A percentile compares a stretch with the other conserved stretches of the same genome.
phyloP scores from a whole-genome alignment of 2,797 vertebrate genomes.

The Otolemur crassicaudatus region DNA sequence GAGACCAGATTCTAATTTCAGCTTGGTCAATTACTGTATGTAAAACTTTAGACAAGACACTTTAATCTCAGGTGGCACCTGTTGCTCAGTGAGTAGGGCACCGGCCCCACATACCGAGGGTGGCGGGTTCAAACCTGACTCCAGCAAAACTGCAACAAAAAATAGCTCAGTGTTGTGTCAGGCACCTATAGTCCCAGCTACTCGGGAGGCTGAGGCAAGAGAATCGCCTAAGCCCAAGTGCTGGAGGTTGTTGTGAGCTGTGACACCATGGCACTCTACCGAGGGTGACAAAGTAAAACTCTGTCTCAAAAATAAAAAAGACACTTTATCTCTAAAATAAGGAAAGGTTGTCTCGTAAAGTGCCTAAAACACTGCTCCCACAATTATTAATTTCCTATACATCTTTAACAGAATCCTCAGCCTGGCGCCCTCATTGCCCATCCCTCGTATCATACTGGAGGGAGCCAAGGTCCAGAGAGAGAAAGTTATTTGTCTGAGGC shows the following conservation, averaged over 20 bases:
- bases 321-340: background rate
- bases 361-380: background rate
- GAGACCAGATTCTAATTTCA: background rate
- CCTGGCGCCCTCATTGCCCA: background rate
- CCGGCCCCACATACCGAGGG: no score
- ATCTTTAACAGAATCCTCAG: background rate
- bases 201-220: no score
- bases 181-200: no score
- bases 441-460: background rate
- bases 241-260: no score
- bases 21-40: background rate
- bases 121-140: no score
- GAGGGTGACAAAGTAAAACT: no score
- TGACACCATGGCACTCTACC: no score
- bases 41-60: background rate
- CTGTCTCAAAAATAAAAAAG: background rate
- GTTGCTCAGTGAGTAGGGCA: no score
- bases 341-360: background rate
- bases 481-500: background rate
- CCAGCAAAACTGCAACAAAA: no score
- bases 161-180: no score
- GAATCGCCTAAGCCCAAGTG: no score
- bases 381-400: no score
- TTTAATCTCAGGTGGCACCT: background rate
- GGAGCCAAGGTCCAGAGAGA: background rate